Percentiles rank a stretch among this genome's conserved stretches.
Conservation (phyloP, 2,113 vertebrate species). For the Aphyosemion australe region DNA sequence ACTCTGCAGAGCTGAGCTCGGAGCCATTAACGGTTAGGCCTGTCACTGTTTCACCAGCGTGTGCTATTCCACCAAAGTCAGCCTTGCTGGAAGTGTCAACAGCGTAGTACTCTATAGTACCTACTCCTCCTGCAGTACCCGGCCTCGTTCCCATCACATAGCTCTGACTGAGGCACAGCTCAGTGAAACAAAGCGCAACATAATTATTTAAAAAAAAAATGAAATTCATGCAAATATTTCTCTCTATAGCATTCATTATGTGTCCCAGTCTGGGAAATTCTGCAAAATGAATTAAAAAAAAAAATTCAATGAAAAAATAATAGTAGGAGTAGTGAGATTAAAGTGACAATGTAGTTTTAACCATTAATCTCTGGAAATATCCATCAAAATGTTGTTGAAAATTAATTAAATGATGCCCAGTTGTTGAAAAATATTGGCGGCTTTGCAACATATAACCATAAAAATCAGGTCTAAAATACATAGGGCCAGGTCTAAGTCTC, state of each 20-base stretch:
- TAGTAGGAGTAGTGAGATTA: slow-evolving; percentile 37
- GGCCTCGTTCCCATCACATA: slow-evolving; percentile 14
- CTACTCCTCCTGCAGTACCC: slow-evolving; percentile 22
- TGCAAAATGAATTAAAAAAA: slow-evolving; percentile 48
- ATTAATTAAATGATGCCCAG: no score
- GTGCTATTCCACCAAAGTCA: slow-evolving; percentile 37
- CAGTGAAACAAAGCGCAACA: slow-evolving; percentile 39
- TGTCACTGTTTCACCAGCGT: slow-evolving; percentile 60
- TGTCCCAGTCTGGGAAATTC: slow-evolving; percentile 34
- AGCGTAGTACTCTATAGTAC: slow-evolving; percentile 13
- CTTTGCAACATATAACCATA: no score
- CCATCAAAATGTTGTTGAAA: no score
- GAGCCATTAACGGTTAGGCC: slow-evolving; percentile 62
- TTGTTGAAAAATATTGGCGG: no score
- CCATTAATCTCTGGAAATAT: no score
- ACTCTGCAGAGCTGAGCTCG: slow-evolving; percentile 44
- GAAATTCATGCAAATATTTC: slow-evolving; percentile 43
- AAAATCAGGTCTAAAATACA: no score
- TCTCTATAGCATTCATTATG: slow-evolving; percentile 48
- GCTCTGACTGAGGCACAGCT: background rate
- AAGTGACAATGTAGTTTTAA: slow-evolving; percentile 61
- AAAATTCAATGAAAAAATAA: slow-evolving; percentile 6
- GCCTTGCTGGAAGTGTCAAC: slow-evolving; percentile 36
- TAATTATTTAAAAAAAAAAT: slow-evolving; percentile 32
- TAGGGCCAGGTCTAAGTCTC: no score